A percentile compares a stretch with the other conserved stretches of the same genome.
Evolutionary conservation across 2,797 vertebrate genomes (phyloP).

Genomic region (Glossophaga mutica): DNA sequence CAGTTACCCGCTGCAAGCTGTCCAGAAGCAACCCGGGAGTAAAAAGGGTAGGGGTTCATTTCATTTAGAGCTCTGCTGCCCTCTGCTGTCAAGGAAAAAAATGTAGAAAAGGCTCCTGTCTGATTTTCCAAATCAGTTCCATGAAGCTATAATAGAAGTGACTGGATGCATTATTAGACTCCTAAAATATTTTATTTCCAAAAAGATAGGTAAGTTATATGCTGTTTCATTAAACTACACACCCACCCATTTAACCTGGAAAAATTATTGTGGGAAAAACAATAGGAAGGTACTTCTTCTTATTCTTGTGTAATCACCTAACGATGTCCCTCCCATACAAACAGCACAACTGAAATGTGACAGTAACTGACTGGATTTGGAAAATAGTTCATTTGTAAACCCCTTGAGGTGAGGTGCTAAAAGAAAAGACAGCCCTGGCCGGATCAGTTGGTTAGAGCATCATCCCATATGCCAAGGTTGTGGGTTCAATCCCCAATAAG

Average conservation of each 20-base stretch:
- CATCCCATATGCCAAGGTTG: not conserved
- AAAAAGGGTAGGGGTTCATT: not conserved
- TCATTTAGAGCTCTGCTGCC: slow-evolving; percentile 28
- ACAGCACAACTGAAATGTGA: not conserved
- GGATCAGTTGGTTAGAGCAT: not conserved
- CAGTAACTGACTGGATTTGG: not conserved
- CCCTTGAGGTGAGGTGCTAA: not conserved
- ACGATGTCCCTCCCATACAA: not conserved
- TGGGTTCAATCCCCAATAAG: not conserved
- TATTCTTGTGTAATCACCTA: not conserved
- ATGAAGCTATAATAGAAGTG: not conserved
- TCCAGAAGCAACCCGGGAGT: not conserved
- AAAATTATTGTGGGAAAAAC: not conserved
- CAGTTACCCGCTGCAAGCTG: not conserved
- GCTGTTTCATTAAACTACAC: not conserved
- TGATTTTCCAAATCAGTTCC: not conserved
- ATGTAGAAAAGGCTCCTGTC: not conserved
- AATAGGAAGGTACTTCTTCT: not conserved
- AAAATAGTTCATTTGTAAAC: not conserved
- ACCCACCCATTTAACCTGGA: not conserved
- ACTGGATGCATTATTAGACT: not conserved
- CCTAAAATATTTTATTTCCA: slow-evolving; percentile 10
- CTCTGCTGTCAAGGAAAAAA: not conserved
- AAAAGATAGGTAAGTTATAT: not conserved
- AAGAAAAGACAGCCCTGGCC: not conserved